These are phyloP conservation scores for Pseudolaguvia tuberculata DNA, from an alignment of 2,113 vertebrate genomes.

Conservation along the genomic window DNA sequence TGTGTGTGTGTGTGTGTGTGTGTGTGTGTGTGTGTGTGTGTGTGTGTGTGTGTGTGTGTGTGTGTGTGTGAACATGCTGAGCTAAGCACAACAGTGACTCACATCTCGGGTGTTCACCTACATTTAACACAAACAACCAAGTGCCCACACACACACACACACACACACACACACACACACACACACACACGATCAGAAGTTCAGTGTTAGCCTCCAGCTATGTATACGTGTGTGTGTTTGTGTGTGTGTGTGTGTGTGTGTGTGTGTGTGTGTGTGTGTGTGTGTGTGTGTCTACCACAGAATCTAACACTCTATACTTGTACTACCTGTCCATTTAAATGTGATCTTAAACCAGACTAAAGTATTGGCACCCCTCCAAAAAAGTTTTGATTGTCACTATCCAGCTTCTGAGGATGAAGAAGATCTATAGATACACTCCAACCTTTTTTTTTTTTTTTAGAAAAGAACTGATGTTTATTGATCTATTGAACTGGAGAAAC, in stretches of 20 bases:
- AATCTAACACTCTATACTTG: not conserved
- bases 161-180: constrained; percentile 28
- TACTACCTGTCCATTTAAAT: too few relatives aligned
- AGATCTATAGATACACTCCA: too few relatives aligned
- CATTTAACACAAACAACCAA: constrained; percentile 26
- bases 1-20: too few relatives aligned
- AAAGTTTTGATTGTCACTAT: not conserved
- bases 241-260: not conserved
- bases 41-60: constrained; percentile 6
- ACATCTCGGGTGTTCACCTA: constrained; percentile 45
- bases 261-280: not conserved
- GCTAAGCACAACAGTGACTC: constrained; percentile 45
- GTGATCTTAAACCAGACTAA: not conserved
- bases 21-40: not conserved
- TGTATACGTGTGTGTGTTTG: constrained; percentile 7
- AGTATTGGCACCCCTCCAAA: not conserved
- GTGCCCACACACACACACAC: constrained; percentile 21
- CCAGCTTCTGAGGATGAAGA: not conserved
- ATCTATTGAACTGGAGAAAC: not conserved
- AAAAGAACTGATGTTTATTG: not conserved
- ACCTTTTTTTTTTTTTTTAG: too few relatives aligned
- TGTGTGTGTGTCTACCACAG: too few relatives aligned
- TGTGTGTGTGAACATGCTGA: not conserved
- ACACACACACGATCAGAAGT: constrained; percentile 6
- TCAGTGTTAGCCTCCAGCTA: constrained; percentile 18